Conservation (phyloP, 2,113 vertebrate species). For the Galeopterus variegatus region DNA sequence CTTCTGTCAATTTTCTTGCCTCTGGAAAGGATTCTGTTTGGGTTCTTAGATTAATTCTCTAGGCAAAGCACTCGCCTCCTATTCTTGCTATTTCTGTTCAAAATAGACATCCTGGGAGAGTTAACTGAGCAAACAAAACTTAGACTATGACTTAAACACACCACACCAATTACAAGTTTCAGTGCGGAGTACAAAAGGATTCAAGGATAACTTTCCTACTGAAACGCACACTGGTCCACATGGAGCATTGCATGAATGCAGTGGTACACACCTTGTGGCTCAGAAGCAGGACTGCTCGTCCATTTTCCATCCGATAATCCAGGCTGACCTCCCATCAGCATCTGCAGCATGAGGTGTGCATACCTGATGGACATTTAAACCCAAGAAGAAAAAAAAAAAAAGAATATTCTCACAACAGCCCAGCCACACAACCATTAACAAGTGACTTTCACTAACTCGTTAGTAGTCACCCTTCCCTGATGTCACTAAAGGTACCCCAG, state of each 20-base stretch:
- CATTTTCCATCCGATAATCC: not conserved
- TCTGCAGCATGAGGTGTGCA: not conserved
- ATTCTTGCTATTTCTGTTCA: slow-evolving; percentile 83
- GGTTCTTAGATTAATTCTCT: slow-evolving; percentile 85
- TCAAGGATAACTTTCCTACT: slow-evolving; percentile 48
- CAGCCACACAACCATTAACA: not conserved
- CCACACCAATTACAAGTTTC: slow-evolving; percentile 74
- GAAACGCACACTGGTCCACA: not conserved
- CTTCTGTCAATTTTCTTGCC: slow-evolving; percentile 79
- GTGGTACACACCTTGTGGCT: not conserved
- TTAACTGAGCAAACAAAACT: slow-evolving; percentile 77
- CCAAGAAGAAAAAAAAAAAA: not conserved
- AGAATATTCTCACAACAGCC: not conserved
- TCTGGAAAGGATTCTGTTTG: slow-evolving; percentile 84
- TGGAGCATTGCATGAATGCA: not conserved
- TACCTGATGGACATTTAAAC: not conserved
- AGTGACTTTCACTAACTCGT: not conserved
- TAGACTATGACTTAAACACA: slow-evolving; percentile 79
- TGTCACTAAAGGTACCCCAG: not conserved
- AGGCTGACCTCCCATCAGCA: not conserved
- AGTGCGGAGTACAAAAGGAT: not conserved
- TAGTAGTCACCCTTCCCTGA: not conserved
- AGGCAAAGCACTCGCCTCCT: slow-evolving; percentile 73
- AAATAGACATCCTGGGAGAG: slow-evolving; percentile 81
- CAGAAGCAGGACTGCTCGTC: not conserved